Conservation (phyloP, 2,797 vertebrate species). For the Halcyon leucocephala region DNA sequence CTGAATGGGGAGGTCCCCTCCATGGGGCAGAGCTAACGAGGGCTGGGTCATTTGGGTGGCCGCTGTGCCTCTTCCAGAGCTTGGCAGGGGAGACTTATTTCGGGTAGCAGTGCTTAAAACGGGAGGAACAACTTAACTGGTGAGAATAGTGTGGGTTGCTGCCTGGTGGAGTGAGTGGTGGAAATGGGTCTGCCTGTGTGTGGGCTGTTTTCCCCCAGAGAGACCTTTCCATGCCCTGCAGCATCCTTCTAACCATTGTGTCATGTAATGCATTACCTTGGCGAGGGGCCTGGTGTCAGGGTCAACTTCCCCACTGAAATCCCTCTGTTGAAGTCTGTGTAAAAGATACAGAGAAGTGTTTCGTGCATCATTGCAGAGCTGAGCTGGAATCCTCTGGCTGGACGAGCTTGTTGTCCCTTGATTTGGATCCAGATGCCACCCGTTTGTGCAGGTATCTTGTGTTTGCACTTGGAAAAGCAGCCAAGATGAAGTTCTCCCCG, state of each 20-base stretch:
- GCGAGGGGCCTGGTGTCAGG: neutral
- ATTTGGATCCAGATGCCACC: neutral
- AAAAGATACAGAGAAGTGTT: neutral
- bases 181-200: fast-evolving
- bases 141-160: neutral
- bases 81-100: neutral
- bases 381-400: neutral
- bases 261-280: fast-evolving
- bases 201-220: neutral
- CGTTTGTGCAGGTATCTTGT: fast-evolving
- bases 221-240: neutral
- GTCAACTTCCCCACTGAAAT: neutral
- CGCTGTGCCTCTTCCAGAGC: neutral
- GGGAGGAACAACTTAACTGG: neutral
- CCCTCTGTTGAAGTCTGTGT: fast-evolving
- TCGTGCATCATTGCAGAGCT: fast-evolving
- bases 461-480: neutral
- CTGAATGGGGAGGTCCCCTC: neutral
- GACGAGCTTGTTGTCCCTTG: neutral
- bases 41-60: neutral
- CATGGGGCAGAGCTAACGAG: fast-evolving
- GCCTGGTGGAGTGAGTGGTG: neutral
- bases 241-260: neutral
- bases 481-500: neutral
- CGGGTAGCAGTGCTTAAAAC: neutral